These are phyloP conservation scores for Stenolophus ochropezus DNA, from an alignment of 2,888 invertebrate genomes.

Conservation along the genomic window DNA sequence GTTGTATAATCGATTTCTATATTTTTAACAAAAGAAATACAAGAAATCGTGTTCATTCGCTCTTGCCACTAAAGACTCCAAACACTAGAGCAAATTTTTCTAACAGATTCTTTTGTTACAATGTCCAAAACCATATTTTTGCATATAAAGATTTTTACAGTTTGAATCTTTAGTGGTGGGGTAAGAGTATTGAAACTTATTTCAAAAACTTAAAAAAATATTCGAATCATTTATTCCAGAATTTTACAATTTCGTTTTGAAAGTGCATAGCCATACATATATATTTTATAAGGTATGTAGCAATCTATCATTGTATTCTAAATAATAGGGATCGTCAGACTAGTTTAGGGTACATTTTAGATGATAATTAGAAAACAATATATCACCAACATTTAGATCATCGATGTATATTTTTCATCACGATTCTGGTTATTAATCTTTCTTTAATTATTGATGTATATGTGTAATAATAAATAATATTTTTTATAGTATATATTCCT, in stretches of 20 bases:
- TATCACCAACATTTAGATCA: slow-evolving; percentile 50
- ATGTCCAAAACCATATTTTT: not conserved
- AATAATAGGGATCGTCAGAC: slow-evolving; percentile 40
- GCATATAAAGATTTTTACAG: not conserved
- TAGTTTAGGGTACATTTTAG: slow-evolving; percentile 45
- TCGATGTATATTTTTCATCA: slow-evolving; percentile 59
- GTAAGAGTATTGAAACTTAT: not conserved
- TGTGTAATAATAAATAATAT: slow-evolving; percentile 60
- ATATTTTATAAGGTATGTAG: slow-evolving; percentile 42
- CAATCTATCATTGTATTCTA: slow-evolving; percentile 48
- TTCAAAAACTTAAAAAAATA: not conserved
- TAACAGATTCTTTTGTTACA: not conserved
- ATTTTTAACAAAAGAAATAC: slow-evolving; percentile 12
- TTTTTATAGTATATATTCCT: slow-evolving; percentile 54
- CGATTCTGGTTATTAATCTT: slow-evolving; percentile 52
- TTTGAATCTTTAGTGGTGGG: not conserved
- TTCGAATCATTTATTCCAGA: not conserved
- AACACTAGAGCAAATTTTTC: not conserved
- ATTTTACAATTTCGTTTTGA: not conserved
- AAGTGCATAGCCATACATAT: slow-evolving; percentile 39
- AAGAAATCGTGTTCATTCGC: slow-evolving; percentile 33
- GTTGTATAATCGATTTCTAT: slow-evolving; percentile 18
- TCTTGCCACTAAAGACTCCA: not conserved
- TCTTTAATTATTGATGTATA: slow-evolving; percentile 58
- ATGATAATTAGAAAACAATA: slow-evolving; percentile 36